Conservation (phyloP, 2,113 vertebrate species). For the Oenanthe melanoleuca region DNA sequence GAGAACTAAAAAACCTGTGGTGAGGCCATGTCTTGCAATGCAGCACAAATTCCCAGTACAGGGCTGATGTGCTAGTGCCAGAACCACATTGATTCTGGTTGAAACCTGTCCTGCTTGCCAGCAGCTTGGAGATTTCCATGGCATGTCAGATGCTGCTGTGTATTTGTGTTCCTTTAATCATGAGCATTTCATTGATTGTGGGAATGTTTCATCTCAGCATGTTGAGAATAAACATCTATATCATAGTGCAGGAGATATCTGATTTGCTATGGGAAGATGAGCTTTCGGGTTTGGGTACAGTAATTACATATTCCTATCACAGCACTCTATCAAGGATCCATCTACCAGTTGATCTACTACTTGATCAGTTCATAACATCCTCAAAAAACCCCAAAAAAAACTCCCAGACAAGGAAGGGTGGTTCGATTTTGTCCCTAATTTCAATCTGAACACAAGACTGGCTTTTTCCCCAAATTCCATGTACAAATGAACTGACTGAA, state of each 20-base stretch:
- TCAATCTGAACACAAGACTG: background rate
- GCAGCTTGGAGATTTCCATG: background rate
- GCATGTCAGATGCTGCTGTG: background rate
- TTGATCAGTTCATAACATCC: background rate
- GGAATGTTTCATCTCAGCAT: background rate
- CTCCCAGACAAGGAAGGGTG: background rate
- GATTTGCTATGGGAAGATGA: background rate
- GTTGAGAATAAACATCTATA: background rate
- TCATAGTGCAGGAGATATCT: background rate
- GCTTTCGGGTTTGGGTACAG: background rate
- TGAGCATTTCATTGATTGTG: background rate
- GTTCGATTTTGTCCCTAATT: background rate
- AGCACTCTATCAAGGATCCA: background rate
- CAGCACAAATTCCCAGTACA: background rate
- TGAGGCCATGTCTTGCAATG: background rate
- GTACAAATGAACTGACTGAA: background rate
- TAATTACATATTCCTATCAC: background rate
- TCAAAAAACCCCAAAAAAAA: background rate
- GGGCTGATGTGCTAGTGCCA: background rate
- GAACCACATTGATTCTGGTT: background rate
- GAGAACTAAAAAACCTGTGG: background rate
- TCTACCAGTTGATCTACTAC: too few species aligned
- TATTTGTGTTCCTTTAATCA: background rate
- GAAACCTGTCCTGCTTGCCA: background rate
- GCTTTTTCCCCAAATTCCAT: background rate